Percentiles rank a stretch among this genome's conserved stretches.
These are phyloP conservation scores for Morpho helenor DNA, from an alignment of 2,888 invertebrate species.

Conservation along the genomic window DNA sequence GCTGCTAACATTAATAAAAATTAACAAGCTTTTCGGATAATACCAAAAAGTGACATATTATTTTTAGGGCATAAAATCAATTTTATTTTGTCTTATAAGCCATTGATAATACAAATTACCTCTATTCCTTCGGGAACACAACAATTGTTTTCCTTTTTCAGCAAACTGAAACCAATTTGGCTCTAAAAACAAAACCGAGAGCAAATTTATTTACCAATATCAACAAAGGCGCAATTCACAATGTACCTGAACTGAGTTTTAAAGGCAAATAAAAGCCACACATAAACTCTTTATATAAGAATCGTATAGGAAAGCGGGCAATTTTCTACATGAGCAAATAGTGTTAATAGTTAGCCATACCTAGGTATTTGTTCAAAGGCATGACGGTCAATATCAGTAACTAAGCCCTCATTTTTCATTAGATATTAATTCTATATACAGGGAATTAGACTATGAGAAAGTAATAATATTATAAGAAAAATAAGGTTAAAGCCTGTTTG, in stretches of 20 bases:
- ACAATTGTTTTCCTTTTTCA: background rate
- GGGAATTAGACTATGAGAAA: background rate
- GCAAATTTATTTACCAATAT: background rate
- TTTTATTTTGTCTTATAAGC: no score
- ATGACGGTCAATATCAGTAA: constrained; percentile 18
- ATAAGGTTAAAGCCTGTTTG: background rate
- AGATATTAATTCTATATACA: background rate
- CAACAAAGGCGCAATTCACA: background rate
- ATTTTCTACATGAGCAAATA: constrained; percentile 66
- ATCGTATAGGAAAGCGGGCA: constrained; percentile 50
- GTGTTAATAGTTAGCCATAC: constrained; percentile 55
- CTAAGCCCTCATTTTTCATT: constrained; percentile 6
- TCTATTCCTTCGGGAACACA: constrained; percentile 1
- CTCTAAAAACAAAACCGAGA: background rate
- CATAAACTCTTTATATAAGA: constrained; percentile 46
- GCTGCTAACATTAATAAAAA: no score
- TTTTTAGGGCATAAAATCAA: no score
- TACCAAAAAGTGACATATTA: no score
- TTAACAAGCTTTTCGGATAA: no score
- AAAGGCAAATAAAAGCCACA: constrained; percentile 12
- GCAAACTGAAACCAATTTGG: background rate
- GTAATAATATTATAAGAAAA: background rate
- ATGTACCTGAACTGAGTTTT: background rate
- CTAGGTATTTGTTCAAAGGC: constrained; percentile 21
- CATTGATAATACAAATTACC: constrained; percentile 2